A percentile compares a stretch with the other conserved stretches of the same genome.
Conservation (phyloP, 2,113 vertebrate species). For the Bostrychus sinensis region DNA sequence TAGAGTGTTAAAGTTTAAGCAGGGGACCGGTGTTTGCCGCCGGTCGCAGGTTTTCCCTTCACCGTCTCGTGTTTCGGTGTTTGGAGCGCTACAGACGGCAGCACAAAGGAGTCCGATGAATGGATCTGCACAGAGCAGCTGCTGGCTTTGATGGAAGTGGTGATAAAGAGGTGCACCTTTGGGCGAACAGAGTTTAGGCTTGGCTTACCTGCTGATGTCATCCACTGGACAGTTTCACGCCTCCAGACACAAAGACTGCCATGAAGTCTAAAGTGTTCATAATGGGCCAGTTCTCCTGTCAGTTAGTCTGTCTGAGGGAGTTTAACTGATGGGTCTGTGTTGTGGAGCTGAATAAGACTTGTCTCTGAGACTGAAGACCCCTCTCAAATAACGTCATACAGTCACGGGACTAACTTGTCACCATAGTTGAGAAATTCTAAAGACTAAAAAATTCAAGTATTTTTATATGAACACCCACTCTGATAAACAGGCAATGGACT, state of each 20-base stretch:
- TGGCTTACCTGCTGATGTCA: constrained; percentile 11
- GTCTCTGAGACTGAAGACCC: too few species aligned
- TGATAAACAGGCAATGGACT: too few species aligned
- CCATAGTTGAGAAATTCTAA: too few species aligned
- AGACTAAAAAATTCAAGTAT: too few species aligned
- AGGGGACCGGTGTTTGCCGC: background rate
- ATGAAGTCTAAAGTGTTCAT: background rate
- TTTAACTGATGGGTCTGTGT: background rate
- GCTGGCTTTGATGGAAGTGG: constrained; percentile 52
- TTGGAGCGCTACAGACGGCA: constrained; percentile 29
- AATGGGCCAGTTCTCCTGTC: background rate
- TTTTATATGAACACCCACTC: too few species aligned
- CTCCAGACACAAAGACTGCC: background rate
- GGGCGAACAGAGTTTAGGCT: constrained; percentile 30
- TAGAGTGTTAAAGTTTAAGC: background rate
- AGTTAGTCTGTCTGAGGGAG: background rate
- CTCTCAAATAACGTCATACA: background rate
- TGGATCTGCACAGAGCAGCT: constrained; percentile 57
- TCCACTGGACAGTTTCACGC: constrained; percentile 33
- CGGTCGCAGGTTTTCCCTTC: constrained; percentile 36
- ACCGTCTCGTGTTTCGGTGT: constrained; percentile 46
- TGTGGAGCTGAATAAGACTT: background rate
- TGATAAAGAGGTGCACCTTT: background rate
- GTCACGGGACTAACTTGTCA: background rate
- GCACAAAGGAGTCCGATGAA: constrained; percentile 55